Evolutionary conservation across 2,888 invertebrate genomes (phyloP), one percentile per base, ranked within the genome.

Genomic region (Spialia ferax): DNA sequence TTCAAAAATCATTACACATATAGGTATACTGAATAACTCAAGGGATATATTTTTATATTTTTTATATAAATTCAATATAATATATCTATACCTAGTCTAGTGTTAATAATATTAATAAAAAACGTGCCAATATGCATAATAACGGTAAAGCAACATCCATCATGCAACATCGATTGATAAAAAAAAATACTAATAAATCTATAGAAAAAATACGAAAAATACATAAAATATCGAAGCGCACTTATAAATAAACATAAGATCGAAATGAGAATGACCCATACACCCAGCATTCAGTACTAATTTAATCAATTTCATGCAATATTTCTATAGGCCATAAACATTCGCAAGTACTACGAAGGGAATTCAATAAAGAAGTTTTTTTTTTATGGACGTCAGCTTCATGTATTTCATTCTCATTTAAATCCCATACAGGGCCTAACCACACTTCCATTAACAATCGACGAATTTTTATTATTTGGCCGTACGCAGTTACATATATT

Each of bases 191-290:
- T 76, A 79, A 82, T 79, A 81, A 73, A 75, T 73, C 76, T 79
- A 77, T 75, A 48, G 78, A 75, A 72, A 80, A 79, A 77, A 79
- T 62, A 70, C 55, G 45, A 71, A 67, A 52, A 56, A 71, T 73
- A 72, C 42, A 69, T 70, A 79, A 82, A 76, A 76, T 76, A 74
- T 74, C 78, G 74, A 83, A 83, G 81, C 82, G 79, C 73, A 69
- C 71, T 76, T 79, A 83, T 77, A 82, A 23, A 72, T 70, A 75
- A 79, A 77, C 75, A 68, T 74, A 74, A 88, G 90, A 92, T 91
- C 80, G 78, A 92, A 92, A 91, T 88, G 92, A 93, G 92, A 93
- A 93, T 92, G 91, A 85, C 89, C 91, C 79, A 74, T 75, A 76
- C 79, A 81, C 85, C 83, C 79, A 57, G 69, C 72, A 75, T 71